Conservation (phyloP, 2,888 invertebrate genomes). For the Argynnis bischoffii region DNA sequence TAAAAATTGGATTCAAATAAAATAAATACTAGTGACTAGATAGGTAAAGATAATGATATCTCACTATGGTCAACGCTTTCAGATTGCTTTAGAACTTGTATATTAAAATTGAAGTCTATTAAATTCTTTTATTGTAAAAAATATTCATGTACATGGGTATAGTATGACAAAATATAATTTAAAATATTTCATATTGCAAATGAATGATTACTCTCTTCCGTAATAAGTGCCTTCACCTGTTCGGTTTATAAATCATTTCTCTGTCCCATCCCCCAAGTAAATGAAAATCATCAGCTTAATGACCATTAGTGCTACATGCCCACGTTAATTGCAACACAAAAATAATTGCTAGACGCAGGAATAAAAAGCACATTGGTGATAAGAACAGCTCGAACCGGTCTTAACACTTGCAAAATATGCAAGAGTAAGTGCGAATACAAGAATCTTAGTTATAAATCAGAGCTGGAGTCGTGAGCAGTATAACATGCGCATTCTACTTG, state of each 20-base stretch:
- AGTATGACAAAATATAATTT: not conserved
- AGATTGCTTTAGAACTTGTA: too few relatives aligned
- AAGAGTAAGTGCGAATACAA: constrained; percentile 40
- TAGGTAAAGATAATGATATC: too few relatives aligned
- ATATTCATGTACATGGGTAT: too few relatives aligned
- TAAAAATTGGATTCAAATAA: too few relatives aligned
- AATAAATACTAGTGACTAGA: too few relatives aligned
- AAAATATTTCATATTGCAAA: constrained; percentile 3
- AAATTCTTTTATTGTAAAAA: too few relatives aligned
- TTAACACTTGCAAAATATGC: constrained; percentile 42
- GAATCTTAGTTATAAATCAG: constrained; percentile 36
- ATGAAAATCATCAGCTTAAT: constrained; percentile 38
- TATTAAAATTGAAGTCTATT: too few relatives aligned
- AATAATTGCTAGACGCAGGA: constrained; percentile 33
- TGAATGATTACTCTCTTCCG: constrained; percentile 25
- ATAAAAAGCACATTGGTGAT: constrained; percentile 48
- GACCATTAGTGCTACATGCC: constrained; percentile 39
- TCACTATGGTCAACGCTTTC: too few relatives aligned
- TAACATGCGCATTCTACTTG: constrained; percentile 33
- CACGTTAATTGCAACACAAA: constrained; percentile 46
- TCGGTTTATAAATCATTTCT: constrained; percentile 24
- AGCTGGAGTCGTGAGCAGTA: constrained; percentile 33
- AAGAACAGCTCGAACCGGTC: constrained; percentile 47
- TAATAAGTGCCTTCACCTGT: constrained; percentile 22
- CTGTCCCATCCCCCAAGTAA: constrained; percentile 24